These are phyloP conservation scores for Eulemur coronatus DNA, from an alignment of 2,797 vertebrate species.

Conservation along the genomic window DNA sequence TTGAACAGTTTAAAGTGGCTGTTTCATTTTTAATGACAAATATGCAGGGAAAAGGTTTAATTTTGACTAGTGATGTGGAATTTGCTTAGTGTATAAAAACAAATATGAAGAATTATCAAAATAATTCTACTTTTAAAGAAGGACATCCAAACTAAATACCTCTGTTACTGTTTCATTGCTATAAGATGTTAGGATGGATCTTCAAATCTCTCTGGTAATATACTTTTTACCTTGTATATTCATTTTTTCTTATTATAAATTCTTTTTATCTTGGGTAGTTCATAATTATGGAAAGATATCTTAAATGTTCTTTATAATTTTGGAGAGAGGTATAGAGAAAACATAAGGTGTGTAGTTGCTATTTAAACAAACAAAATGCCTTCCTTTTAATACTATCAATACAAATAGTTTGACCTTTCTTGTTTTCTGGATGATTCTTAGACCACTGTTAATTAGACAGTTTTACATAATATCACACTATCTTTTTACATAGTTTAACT, in stretches of 20 bases:
- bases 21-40: constrained; percentile 20
- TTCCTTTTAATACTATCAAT: constrained; percentile 1
- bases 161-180: constrained; percentile 37
- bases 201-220: not conserved
- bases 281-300: not conserved
- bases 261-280: not conserved
- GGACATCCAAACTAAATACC: not conserved
- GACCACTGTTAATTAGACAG: not conserved
- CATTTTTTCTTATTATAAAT: not conserved
- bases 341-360: not conserved
- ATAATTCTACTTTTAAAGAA: constrained; percentile 32
- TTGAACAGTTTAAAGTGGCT: not conserved
- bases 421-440: not conserved
- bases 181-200: not conserved
- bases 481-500: not conserved
- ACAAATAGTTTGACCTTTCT: not conserved
- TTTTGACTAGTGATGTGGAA: not conserved
- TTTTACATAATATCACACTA: not conserved
- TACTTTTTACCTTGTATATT: not conserved
- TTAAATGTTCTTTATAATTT: constrained; percentile 1
- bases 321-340: not conserved
- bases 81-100: not conserved
- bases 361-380: not conserved
- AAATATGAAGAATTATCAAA: constrained; percentile 22
- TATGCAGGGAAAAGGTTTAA: not conserved